Evolutionary conservation across 1,140 invertebrate genomes (phyloP), one percentile per base, ranked within the genome.

Genomic region (Bicyclus anynana): DNA sequence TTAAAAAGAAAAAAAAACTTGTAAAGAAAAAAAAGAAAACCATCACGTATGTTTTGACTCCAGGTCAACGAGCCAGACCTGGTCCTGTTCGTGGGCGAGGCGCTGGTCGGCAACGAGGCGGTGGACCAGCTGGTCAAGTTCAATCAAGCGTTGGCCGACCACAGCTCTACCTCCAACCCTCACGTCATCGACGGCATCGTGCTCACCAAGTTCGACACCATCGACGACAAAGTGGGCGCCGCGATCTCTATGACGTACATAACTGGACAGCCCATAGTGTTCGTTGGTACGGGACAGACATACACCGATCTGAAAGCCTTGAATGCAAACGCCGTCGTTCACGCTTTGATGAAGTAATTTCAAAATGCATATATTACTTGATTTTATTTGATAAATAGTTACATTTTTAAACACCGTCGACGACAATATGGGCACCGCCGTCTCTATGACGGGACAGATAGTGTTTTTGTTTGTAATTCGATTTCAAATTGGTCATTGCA

Each of bases 401-500:
- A 12, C 10, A 35, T 5, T 12, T 5, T 23, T 4, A 23, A 23
- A 23, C 23, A 7, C n/a, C 1, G 99, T 99, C 76, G 98, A 99
- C 90, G 98, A 99, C 84, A 99, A 99, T 91, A 97, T 99, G 80
- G 99, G 99, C 17, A 98, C 99, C 50, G 98, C 99, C 40, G 98
- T 99, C 69, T 99, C 98, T 7, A 99, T 99, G 99, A 99, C 98
- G n/a, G n/a, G n/a, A n/a, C n/a, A n/a, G n/a, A n/a, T n/a, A n/a
- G n/a, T n/a, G n/a, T n/a, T n/a, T n/a, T n/a, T n/a, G n/a, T n/a
- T n/a, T n/a, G 89, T 98, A 86, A n/a, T n/a, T n/a, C n/a, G n/a
- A n/a, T n/a, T n/a, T n/a, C n/a, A n/a, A n/a, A n/a, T n/a, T n/a
- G n/a, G n/a, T n/a, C n/a, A n/a, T n/a, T n/a, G n/a, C n/a, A n/a